Conservation (phyloP, 2,113 vertebrate species). For the Cygnus atratus region DNA sequence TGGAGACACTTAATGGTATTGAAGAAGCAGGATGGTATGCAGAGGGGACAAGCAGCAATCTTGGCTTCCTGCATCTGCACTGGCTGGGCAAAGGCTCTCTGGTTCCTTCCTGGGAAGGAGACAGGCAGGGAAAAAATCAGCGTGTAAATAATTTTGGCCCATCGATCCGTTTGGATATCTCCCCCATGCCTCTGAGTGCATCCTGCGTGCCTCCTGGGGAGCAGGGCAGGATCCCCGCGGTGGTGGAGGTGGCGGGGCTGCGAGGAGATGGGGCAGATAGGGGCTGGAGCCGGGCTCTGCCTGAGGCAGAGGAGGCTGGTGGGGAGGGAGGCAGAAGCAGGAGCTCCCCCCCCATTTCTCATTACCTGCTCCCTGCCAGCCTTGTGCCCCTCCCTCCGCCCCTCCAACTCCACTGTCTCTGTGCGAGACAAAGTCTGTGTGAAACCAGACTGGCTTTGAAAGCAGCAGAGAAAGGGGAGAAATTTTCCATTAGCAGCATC, state of each 20-base stretch:
- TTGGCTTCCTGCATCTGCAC: not conserved
- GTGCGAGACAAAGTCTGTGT: conserved; percentile 19
- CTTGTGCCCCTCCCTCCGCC: not conserved
- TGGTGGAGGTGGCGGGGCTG: not conserved
- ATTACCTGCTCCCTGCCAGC: not conserved
- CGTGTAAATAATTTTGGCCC: not conserved
- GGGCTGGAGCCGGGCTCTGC: not conserved
- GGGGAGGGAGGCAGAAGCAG: not conserved
- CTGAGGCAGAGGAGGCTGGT: not conserved
- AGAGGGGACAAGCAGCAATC: not conserved
- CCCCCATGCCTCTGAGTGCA: not conserved
- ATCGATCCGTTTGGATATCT: accelerated
- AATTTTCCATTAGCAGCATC: conserved; percentile 79
- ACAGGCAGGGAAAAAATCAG: not conserved
- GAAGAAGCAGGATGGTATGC: conserved; percentile 33
- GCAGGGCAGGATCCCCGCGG: not conserved
- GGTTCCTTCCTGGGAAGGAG: not conserved
- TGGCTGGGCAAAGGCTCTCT: not conserved
- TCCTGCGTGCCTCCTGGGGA: accelerated
- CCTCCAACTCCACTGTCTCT: not conserved
- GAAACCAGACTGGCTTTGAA: conserved; percentile 64
- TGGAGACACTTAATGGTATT: conserved; percentile 72
- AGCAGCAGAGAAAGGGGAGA: conserved; percentile 69
- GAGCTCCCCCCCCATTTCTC: not conserved
- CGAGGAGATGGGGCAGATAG: not conserved